phyloP scores from a whole-genome alignment of 35 echinoderm and acorn worm genomes.

The Patiria miniata region DNA sequence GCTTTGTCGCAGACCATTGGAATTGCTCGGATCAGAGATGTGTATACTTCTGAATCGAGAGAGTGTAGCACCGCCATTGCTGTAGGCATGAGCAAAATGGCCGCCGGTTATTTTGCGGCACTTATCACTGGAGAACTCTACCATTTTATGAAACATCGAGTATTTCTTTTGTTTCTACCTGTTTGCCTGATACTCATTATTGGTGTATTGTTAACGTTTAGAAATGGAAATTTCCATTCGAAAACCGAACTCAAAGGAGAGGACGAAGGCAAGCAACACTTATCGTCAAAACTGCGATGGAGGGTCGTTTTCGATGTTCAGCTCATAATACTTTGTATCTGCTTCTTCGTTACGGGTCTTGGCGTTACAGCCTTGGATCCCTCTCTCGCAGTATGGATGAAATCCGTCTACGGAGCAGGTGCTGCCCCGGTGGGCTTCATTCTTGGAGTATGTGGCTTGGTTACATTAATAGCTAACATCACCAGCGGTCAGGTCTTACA shows the following conservation, averaged over 20 bases:
- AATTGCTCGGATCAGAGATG: background rate
- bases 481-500: too few relatives aligned
- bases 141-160: background rate
- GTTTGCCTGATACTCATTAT: background rate
- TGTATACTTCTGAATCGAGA: background rate
- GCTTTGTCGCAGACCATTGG: background rate
- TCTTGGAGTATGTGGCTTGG: background rate
- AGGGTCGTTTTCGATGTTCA: background rate
- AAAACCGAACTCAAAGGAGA: background rate
- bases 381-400: background rate
- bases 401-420: background rate
- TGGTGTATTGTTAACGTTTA: background rate
- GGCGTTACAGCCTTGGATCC: background rate
- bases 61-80: background rate
- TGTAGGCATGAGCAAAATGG: background rate
- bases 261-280: background rate
- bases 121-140: background rate
- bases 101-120: background rate
- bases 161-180: background rate
- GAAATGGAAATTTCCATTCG: background rate
- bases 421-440: background rate
- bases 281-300: background rate
- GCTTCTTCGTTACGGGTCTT: background rate
- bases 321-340: background rate
- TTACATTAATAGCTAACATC: too few relatives aligned